Conservation (phyloP, 2,888 invertebrate genomes). For the Exocentrus adspersus region DNA sequence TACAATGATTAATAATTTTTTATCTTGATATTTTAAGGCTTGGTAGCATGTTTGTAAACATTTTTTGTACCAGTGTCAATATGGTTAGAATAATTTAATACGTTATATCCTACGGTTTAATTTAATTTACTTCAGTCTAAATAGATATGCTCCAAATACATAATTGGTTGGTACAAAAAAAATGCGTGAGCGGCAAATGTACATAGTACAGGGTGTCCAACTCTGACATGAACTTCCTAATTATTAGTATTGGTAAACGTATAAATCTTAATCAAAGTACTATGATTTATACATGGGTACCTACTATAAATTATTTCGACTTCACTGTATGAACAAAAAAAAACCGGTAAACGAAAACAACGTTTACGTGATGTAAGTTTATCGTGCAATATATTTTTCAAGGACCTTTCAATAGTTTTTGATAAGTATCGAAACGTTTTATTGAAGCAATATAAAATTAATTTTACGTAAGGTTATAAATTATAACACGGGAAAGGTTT, state of each 20-base stretch:
- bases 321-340: background rate
- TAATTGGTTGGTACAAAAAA: too few species aligned
- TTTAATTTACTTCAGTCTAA: background rate
- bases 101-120: background rate
- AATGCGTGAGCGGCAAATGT: too few species aligned
- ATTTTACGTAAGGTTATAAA: too few species aligned
- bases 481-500: too few species aligned
- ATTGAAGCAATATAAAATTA: background rate
- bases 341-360: background rate
- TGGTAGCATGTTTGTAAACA: background rate
- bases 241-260: too few species aligned
- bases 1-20: background rate
- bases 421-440: background rate
- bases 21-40: background rate
- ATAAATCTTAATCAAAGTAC: too few species aligned
- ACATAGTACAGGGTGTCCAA: background rate
- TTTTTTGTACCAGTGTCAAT: background rate
- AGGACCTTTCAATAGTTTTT: background rate
- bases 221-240: too few species aligned
- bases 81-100: constrained; percentile 2
- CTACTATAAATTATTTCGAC: background rate
- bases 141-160: background rate
- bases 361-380: background rate
- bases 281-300: too few species aligned
- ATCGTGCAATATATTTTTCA: background rate